Evolutionary conservation across 2,113 vertebrate species (phyloP).

Genomic region (Nettapus auritus): DNA sequence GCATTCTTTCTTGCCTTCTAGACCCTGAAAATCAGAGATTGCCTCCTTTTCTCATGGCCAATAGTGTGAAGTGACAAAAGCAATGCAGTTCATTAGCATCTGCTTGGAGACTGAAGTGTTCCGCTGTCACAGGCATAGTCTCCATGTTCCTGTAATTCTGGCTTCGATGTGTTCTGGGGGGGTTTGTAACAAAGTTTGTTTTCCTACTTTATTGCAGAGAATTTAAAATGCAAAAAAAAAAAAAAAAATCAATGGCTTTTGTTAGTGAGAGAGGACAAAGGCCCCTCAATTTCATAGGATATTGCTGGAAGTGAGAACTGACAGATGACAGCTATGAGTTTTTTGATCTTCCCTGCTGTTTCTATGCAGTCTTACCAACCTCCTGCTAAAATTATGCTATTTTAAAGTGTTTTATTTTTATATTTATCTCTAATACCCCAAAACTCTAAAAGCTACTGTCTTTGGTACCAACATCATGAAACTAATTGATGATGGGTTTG

Average conservation of each 20-base stretch:
- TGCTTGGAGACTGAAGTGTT: not conserved
- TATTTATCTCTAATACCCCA: not conserved
- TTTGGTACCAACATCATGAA: not conserved
- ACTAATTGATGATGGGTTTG: not conserved
- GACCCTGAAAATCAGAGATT: not conserved
- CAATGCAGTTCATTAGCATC: not conserved
- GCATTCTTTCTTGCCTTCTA: no score
- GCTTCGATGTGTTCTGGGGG: not conserved
- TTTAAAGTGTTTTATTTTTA: not conserved
- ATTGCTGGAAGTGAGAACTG: not conserved
- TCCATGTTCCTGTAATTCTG: not conserved
- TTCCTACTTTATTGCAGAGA: not conserved
- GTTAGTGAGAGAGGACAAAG: not conserved
- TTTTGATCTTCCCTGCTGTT: not conserved
- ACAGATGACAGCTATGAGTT: not conserved
- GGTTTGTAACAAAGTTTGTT: not conserved
- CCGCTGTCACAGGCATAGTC: not conserved
- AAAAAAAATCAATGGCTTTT: not conserved
- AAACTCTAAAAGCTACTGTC: not conserved
- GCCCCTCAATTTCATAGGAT: not conserved
- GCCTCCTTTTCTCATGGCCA: not conserved
- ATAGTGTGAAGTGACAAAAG: not conserved
- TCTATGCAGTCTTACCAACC: not conserved
- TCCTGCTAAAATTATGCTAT: not conserved
- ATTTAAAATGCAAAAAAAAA: not conserved